phyloP scores from a whole-genome alignment of 2,113 vertebrate genomes.

The Helogale parvula region DNA sequence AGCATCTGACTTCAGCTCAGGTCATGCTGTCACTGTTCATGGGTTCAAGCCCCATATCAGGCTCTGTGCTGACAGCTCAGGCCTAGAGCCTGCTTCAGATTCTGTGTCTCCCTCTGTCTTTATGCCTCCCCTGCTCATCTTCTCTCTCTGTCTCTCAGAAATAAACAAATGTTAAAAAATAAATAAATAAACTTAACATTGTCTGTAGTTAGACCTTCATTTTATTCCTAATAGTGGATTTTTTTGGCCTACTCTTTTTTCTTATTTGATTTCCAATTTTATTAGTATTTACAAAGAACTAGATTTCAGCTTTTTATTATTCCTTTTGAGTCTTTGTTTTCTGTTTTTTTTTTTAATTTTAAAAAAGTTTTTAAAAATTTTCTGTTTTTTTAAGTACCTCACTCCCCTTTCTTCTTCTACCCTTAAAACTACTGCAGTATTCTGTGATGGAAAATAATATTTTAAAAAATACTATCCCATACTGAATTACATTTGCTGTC shows the following conservation, averaged over 20 bases:
- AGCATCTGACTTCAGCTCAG: no score
- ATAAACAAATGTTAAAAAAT: no score
- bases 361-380: neutral
- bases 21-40: no score
- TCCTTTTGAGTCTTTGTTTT: neutral
- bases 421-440: neutral
- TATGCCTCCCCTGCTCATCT: no score
- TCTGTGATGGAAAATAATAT: neutral
- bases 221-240: neutral
- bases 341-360: neutral
- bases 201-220: neutral
- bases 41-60: no score
- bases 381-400: neutral
- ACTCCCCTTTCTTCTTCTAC: neutral
- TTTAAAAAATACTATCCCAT: neutral
- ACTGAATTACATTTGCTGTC: neutral
- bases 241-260: neutral
- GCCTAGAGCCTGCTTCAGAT: no score
- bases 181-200: neutral
- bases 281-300: neutral
- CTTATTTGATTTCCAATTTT: neutral
- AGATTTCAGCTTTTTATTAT: neutral
- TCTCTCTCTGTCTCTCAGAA: no score
- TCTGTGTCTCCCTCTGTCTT: no score
- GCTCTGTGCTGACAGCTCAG: no score